Evolutionary conservation across 2,113 vertebrate species (phyloP), one percentile per base, ranked within the genome.

Genomic region (Perca flavescens): DNA sequence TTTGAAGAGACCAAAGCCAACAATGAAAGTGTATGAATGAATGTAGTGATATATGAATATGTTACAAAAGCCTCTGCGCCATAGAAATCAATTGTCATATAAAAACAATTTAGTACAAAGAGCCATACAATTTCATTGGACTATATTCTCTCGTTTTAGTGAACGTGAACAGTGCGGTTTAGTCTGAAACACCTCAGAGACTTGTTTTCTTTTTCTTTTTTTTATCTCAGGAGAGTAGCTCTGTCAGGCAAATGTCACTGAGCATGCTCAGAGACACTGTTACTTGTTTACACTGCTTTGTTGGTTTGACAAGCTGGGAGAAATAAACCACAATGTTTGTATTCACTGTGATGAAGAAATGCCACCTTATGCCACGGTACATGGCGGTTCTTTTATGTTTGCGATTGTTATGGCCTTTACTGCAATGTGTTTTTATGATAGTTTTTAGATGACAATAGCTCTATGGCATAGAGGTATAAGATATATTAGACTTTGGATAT

Each of bases 231-330:
- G 81, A 85, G 82, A 86, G 52, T 21, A 43, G 14, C 65, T 80
- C 63, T 31, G 78, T 84, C 50, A 68, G 49, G 31, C 77, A 69
- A 80, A 84, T 81, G 84, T 58, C 63, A 71, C 82, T 62, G 86
- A 79, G 81, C 80, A 84, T 83, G 80, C 85, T 85, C 89, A 86
- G 70, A 86, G 49, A 28, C 61, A 46, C 54, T 19, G 40, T 16
- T 40, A n/a, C 34, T 76, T 77, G 63, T 83, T 77, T 74, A 56
- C 52, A 46, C 57, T 49, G 74, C 31, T 78, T 56, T 80, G 67
- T 66, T 75, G 47, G 64, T 82, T 76, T 68, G 34, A 73, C 12
- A 21, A 85, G 43, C 53, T 15, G 50, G 28, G 40, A 66, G 47
- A 80, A 77, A 78, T 52, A 63, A 61, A 70, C 12, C 56, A 17